Conservation (phyloP, 2,888 invertebrate genomes). For the Andrena marginata region DNA sequence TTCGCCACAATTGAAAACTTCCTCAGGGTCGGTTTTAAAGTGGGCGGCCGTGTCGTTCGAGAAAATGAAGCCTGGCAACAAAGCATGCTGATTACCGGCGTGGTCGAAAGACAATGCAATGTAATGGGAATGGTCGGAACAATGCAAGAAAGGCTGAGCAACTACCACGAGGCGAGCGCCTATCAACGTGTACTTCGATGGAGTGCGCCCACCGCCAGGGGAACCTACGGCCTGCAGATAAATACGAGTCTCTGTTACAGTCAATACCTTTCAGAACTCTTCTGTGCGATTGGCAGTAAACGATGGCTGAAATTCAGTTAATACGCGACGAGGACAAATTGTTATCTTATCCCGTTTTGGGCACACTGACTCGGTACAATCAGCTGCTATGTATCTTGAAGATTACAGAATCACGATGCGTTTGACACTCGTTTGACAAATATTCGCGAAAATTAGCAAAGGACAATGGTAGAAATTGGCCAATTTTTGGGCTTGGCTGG, state of each 20-base stretch:
- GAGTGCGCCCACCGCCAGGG: slow-evolving; percentile 32
- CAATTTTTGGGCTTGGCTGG: no score
- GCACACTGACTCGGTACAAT: no score
- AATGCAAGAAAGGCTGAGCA: slow-evolving; percentile 62
- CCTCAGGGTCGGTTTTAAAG: slow-evolving; percentile 56
- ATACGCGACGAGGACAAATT: not conserved
- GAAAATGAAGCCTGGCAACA: slow-evolving; percentile 66
- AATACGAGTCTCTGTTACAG: not conserved
- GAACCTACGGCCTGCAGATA: slow-evolving; percentile 42
- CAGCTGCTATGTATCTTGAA: no score
- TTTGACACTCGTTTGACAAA: no score
- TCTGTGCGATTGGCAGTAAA: slow-evolving; percentile 2
- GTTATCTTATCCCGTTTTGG: not conserved
- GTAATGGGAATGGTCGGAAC: slow-evolving; percentile 72
- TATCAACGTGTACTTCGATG: slow-evolving; percentile 48
- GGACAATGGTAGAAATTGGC: no score
- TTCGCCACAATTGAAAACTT: slow-evolving; percentile 49
- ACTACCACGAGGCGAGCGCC: slow-evolving; percentile 57
- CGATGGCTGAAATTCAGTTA: not conserved
- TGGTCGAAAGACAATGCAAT: slow-evolving; percentile 73
- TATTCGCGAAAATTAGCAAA: no score
- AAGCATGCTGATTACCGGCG: slow-evolving; percentile 74
- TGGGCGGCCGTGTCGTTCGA: slow-evolving; percentile 40
- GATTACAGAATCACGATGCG: no score
- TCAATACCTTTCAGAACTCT: slow-evolving; percentile 31